Conservation (phyloP, 2,888 invertebrate species). For the Hyles lineata region DNA sequence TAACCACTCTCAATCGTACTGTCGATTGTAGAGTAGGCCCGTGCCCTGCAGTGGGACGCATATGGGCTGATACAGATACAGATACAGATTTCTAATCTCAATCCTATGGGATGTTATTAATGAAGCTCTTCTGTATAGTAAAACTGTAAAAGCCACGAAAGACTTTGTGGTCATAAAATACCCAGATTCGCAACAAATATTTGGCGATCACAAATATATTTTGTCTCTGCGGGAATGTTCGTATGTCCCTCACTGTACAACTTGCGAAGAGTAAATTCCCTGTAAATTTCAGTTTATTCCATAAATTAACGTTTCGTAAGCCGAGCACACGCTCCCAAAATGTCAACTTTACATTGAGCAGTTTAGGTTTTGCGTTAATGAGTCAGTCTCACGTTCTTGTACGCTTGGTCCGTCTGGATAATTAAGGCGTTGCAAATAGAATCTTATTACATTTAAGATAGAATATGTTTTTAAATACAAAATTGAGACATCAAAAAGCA, state of each 20-base stretch:
- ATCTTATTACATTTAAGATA: background rate
- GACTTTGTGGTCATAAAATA: background rate
- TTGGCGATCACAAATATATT: background rate
- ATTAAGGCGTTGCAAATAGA: conserved; percentile 2
- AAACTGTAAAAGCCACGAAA: background rate
- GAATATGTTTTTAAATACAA: no score
- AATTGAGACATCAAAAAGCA: no score
- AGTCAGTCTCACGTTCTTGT: background rate
- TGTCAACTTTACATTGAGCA: conserved; percentile 1
- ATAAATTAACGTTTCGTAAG: background rate
- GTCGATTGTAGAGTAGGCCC: no score
- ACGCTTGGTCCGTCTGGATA: background rate
- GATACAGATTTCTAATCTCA: no score
- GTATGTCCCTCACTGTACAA: no score
- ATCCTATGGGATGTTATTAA: no score
- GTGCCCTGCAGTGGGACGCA: no score
- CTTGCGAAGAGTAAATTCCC: background rate
- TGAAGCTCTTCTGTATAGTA: background rate
- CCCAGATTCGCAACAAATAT: background rate
- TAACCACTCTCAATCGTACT: no score
- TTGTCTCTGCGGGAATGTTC: background rate
- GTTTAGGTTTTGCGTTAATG: conserved; percentile 6
- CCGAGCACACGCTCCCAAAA: conserved; percentile 3
- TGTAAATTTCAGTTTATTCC: background rate
- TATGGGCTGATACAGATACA: no score